These are phyloP conservation scores for Auanema sp. DNA, from an alignment of 2,888 invertebrate genomes.

Conservation along the genomic window DNA sequence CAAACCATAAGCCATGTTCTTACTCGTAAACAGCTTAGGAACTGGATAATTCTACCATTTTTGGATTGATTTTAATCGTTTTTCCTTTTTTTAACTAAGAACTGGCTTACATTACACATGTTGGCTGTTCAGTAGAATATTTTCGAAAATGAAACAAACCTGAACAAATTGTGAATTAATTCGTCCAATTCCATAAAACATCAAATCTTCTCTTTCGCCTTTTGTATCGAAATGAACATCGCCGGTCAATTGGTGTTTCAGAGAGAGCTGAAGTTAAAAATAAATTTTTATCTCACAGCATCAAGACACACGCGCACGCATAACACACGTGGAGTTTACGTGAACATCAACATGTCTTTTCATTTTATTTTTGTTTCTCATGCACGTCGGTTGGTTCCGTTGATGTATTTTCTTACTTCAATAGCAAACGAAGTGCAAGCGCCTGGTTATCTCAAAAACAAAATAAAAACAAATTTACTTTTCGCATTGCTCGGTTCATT, in stretches of 20 bases:
- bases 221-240: conserved; percentile 38
- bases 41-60: neutral
- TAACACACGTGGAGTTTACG: neutral
- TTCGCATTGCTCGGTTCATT: conserved; percentile 50
- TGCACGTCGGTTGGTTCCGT: no score
- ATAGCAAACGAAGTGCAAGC: neutral
- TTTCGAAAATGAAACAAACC: conserved; percentile 20
- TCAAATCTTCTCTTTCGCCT: conserved; percentile 40
- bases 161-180: conserved; percentile 45
- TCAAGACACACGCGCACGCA: neutral
- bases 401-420: no score
- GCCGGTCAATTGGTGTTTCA: conserved; percentile 43
- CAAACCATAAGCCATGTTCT: no score
- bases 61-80: conserved; percentile 8
- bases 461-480: conserved; percentile 29
- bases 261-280: conserved; percentile 24
- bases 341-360: conserved; percentile 11
- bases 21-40: no score
- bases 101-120: no score
- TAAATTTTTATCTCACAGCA: no score
- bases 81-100: neutral
- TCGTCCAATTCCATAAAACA: conserved; percentile 41
- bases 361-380: neutral
- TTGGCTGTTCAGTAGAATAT: no score
- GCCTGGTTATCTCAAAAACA: neutral